Evolutionary conservation across 2,888 invertebrate species (phyloP), one percentile per base, ranked within the genome.

Genomic region (Hartigia nigra): DNA sequence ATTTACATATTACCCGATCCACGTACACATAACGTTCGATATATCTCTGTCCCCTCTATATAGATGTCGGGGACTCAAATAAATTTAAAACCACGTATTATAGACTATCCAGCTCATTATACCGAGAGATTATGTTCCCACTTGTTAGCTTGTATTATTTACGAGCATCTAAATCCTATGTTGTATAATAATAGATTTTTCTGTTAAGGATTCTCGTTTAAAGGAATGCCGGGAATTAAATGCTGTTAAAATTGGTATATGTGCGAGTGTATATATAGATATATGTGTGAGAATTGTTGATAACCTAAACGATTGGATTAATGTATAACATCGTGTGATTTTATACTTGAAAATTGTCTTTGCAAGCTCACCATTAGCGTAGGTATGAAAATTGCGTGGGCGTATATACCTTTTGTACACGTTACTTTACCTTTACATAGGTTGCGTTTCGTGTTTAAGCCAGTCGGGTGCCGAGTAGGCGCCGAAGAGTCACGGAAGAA

Each of bases 1-100:
- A 83, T 83, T 83, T 83, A 79, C 83, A 83, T 84, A 83, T 83
- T 80, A 78, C 82, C 79, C 78, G 79, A 75, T 82, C 81, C 82
- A 78, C 77, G 81, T 79, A 77, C 82, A 79, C 79, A 77, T 80
- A 82, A 79, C 80, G 80, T 83, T 83, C 79, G 75, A 79, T 79
- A 81, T 83, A 77, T 79, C 55, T 75, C 74, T 74, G 69, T 74
- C 23, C 23, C 55, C 23, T 55, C 14, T 55, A 55, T 55, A 55
- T 55, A 55, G 55, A 14, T 55, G 55, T 55, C 23, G 55, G 23
- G 23, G 55, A 23, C 23, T 55, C 55, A 55, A 55, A 55, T 55
- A 55, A 55, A 55, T 55, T 55, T 55, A 23, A 55, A 55, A 55
- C 55, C 55, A 55, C 55, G 55, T 55, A 55, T 55, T 55, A 55